Evolutionary conservation across 1,140 invertebrate genomes (phyloP).

Genomic region (Drosophila rufa): DNA sequence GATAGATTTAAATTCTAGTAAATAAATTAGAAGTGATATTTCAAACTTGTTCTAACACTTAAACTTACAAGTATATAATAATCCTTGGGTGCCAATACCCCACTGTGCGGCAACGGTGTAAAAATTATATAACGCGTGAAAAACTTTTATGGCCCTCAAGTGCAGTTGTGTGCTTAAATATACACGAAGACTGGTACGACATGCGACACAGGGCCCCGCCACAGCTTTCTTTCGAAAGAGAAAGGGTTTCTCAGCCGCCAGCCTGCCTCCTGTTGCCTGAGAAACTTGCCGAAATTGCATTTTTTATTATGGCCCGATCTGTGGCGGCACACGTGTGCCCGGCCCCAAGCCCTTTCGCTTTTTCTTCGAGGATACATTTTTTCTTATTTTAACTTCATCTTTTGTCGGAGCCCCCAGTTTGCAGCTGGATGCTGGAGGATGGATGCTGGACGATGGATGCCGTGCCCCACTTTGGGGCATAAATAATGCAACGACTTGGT

Average conservation of each 20-base stretch:
- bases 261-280: conserved; percentile 42
- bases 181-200: conserved; percentile 30
- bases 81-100: background rate
- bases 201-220: conserved; percentile 28
- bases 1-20: background rate
- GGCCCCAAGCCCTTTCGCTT: conserved; percentile 77
- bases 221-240: conserved; percentile 82
- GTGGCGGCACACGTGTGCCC: conserved; percentile 64
- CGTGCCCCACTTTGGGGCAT: conserved; percentile 70
- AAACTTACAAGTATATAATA: no score
- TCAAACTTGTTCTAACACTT: background rate
- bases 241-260: conserved; percentile 65
- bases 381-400: conserved; percentile 12
- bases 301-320: conserved; percentile 65
- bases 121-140: conserved; percentile 71
- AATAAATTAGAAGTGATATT: background rate
- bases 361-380: conserved; percentile 66
- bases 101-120: conserved; percentile 9
- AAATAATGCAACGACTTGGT: conserved; percentile 68
- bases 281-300: conserved; percentile 78
- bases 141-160: conserved; percentile 62
- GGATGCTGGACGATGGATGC: conserved; percentile 28
- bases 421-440: conserved; percentile 47
- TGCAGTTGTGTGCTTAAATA: conserved; percentile 61
- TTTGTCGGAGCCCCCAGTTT: conserved; percentile 33